Evolutionary conservation across 2,888 invertebrate genomes (phyloP).

Genomic region (Plutella xylostella): DNA sequence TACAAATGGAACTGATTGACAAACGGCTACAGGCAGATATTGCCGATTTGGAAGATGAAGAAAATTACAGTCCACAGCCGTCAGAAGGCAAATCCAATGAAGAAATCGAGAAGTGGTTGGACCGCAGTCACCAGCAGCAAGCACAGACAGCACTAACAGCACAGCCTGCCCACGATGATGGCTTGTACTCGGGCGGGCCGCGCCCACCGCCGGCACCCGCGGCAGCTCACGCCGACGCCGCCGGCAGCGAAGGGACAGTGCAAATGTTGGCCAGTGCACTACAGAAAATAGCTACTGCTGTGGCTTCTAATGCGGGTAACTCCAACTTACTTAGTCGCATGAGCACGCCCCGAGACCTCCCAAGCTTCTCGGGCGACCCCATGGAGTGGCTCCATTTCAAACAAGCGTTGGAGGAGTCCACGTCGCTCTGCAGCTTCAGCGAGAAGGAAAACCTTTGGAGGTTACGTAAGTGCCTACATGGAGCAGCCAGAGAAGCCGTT

Average conservation of each 20-base stretch:
- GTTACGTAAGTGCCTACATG: conserved; percentile 20
- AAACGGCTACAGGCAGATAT: too few relatives aligned
- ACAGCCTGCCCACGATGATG: not conserved
- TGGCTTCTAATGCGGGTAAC: not conserved
- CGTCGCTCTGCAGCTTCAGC: conserved; percentile 17
- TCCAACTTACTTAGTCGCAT: conserved; percentile 14
- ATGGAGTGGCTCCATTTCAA: conserved; percentile 22
- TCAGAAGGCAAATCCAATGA: too few relatives aligned
- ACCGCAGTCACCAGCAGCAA: too few relatives aligned
- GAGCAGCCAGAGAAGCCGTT: conserved; percentile 20
- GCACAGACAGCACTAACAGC: too few relatives aligned
- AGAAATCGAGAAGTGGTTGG: too few relatives aligned
- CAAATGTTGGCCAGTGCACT: too few relatives aligned
- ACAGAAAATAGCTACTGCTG: not conserved
- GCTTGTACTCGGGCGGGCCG: not conserved
- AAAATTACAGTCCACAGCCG: too few relatives aligned
- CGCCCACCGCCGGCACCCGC: not conserved
- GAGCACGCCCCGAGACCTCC: conserved; percentile 17
- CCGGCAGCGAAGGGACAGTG: not conserved
- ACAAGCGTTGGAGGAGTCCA: conserved; percentile 20
- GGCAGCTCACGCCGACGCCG: not conserved
- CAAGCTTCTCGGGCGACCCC: conserved; percentile 18
- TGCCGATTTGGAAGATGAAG: too few relatives aligned
- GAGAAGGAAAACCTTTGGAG: conserved; percentile 22
- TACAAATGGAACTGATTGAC: too few relatives aligned